Conservation (phyloP, 2,888 invertebrate genomes). For the Exocentrus adspersus region DNA sequence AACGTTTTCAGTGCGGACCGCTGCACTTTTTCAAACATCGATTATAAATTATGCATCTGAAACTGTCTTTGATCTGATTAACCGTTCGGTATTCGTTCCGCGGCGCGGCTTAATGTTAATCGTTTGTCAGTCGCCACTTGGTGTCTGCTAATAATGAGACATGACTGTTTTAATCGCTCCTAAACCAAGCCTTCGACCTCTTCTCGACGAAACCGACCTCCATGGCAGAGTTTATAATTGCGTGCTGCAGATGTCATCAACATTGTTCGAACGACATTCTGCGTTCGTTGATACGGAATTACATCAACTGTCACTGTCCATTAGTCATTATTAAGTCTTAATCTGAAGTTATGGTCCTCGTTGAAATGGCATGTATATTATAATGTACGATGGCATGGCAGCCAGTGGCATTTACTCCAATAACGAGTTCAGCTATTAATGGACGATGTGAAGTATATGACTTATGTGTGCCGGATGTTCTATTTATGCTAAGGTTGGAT, state of each 20-base stretch:
- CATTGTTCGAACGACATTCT: conserved; percentile 8
- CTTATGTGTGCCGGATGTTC: conserved; percentile 15
- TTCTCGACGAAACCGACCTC: background rate
- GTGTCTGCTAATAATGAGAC: conserved; percentile 2
- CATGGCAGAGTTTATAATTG: conserved; percentile 5
- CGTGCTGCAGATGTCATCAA: conserved; percentile 9
- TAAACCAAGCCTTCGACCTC: background rate
- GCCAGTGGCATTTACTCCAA: background rate
- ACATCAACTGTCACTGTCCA: conserved; percentile 6
- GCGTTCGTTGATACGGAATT: background rate
- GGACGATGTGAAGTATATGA: conserved; percentile 14
- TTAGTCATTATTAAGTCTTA: conserved; percentile 23
- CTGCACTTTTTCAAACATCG: background rate
- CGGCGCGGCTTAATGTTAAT: background rate
- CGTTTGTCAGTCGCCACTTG: background rate
- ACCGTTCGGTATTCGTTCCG: background rate
- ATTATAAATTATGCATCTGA: background rate
- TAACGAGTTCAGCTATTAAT: conserved; percentile 17
- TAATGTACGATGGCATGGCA: conserved; percentile 7
- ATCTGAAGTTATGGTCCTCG: conserved; percentile 14
- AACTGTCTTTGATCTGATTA: background rate
- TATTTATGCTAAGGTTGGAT: conserved; percentile 16
- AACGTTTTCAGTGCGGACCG: background rate
- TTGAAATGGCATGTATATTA: background rate
- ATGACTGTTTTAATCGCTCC: background rate